Percentiles rank a stretch among this genome's conserved stretches.
phyloP scores from a whole-genome alignment of 2,888 invertebrate species.

The Lagria hirta region DNA sequence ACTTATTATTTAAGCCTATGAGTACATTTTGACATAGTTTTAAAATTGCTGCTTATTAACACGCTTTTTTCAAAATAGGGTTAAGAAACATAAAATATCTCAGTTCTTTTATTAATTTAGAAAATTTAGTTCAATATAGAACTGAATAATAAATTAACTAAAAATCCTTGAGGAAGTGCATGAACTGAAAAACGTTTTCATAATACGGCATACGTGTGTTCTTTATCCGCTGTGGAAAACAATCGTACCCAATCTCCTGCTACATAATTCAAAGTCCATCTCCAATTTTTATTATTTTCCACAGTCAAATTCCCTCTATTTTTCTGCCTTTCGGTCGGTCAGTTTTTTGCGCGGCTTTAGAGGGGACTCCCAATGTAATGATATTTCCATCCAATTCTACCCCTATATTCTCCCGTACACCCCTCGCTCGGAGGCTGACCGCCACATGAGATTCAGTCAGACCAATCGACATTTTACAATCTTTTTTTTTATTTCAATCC shows the following conservation, averaged over 20 bases:
- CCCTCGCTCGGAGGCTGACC: conserved; percentile 38
- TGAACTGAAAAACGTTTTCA: too few species aligned
- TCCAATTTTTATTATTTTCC: conserved; percentile 58
- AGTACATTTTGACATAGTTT: too few species aligned
- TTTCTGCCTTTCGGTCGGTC: conserved; percentile 56
- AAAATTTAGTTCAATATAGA: too few species aligned
- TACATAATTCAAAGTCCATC: conserved; percentile 58
- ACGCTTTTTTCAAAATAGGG: too few species aligned
- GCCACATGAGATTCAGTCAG: conserved; percentile 37
- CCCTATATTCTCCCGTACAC: conserved; percentile 33
- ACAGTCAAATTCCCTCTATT: conserved; percentile 57
- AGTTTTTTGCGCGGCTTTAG: conserved; percentile 51
- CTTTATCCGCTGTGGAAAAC: conserved; percentile 40
- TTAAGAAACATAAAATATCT: too few species aligned
- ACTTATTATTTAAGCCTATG: too few species aligned
- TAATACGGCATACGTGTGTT: too few species aligned
- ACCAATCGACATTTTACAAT: conserved; percentile 44
- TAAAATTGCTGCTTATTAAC: too few species aligned
- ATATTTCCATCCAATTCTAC: conserved; percentile 55
- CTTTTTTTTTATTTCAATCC: conserved; percentile 40
- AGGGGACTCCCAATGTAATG: conserved; percentile 54
- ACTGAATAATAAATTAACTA: too few species aligned
- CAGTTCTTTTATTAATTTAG: too few species aligned
- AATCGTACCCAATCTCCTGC: conserved; percentile 45
- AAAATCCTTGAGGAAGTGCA: too few species aligned